A percentile compares a stretch with the other conserved stretches of the same genome.
These are phyloP conservation scores for Procambarus clarkii DNA, from an alignment of 1,140 invertebrate species.

Conservation along the genomic window DNA sequence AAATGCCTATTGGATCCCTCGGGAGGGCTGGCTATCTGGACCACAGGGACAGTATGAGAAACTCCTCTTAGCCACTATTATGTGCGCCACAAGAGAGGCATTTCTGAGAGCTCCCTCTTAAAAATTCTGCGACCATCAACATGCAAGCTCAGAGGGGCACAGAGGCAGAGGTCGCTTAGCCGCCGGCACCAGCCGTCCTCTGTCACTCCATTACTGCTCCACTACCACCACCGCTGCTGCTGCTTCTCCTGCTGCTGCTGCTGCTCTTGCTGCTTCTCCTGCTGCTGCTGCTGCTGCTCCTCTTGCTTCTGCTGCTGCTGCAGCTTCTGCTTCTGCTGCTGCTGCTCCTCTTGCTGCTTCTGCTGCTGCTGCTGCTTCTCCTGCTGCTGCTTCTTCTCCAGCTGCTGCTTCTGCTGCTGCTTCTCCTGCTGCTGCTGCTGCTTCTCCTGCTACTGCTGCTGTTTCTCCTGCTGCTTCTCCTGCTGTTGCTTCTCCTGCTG, in stretches of 20 bases:
- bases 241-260: no score
- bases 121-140: slow-evolving; percentile 51
- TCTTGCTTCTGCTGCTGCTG: background rate
- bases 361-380: no score
- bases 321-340: background rate
- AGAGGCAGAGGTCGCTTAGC: slow-evolving; percentile 44
- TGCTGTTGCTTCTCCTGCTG: no score
- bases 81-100: slow-evolving; percentile 17
- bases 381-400: no score
- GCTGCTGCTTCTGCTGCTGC: no score
- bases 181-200: slow-evolving; percentile 36
- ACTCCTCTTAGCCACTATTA: slow-evolving; percentile 39
- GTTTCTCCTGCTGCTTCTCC: background rate
- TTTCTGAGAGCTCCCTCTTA: slow-evolving; percentile 19
- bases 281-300: background rate
- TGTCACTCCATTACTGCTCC: slow-evolving; percentile 44
- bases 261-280: no score
- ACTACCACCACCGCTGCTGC: slow-evolving; percentile 4
- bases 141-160: slow-evolving; percentile 1
- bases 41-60: slow-evolving; percentile 23
- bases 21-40: background rate
- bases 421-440: no score
- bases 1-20: slow-evolving; percentile 22
- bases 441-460: background rate
- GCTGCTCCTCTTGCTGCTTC: no score